A percentile compares a stretch with the other conserved stretches of the same genome.
phyloP scores from a whole-genome alignment of 2,888 invertebrate species.

The Holacanthella duospinosa region DNA sequence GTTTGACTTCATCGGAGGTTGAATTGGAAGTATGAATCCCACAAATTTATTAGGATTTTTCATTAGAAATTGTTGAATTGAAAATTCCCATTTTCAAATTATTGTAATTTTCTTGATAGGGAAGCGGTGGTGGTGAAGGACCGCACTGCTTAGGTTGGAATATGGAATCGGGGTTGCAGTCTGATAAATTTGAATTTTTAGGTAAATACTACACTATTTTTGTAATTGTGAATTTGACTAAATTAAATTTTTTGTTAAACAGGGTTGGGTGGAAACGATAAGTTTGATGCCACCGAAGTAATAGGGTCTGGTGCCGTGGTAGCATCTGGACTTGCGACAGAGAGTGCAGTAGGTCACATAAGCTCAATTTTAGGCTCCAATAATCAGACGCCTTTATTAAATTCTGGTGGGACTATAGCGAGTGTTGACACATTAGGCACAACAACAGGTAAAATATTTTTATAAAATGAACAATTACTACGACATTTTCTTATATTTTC shows the following conservation, averaged over 20 bases:
- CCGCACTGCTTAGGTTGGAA: background rate
- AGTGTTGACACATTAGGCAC: background rate
- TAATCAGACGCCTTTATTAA: too few species aligned
- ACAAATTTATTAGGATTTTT: background rate
- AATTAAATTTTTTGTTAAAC: background rate
- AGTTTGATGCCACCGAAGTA: background rate
- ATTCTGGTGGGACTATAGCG: background rate
- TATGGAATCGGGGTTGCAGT: too few species aligned
- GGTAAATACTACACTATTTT: too few species aligned
- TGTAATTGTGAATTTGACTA: too few species aligned
- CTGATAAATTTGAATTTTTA: too few species aligned
- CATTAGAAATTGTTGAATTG: too few species aligned
- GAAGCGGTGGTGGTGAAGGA: background rate
- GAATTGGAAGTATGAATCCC: background rate
- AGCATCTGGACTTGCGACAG: background rate
- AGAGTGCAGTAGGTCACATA: background rate
- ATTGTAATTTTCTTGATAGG: background rate
- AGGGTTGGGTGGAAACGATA: background rate
- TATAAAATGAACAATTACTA: too few species aligned
- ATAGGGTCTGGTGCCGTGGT: background rate
- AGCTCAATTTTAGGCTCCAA: background rate
- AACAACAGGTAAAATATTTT: background rate
- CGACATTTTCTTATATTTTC: too few species aligned
- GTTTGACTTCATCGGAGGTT: background rate
- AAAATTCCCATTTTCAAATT: background rate